Evolutionary conservation across 2,888 invertebrate genomes (phyloP).

Genomic region (Drosophila barbarae): DNA sequence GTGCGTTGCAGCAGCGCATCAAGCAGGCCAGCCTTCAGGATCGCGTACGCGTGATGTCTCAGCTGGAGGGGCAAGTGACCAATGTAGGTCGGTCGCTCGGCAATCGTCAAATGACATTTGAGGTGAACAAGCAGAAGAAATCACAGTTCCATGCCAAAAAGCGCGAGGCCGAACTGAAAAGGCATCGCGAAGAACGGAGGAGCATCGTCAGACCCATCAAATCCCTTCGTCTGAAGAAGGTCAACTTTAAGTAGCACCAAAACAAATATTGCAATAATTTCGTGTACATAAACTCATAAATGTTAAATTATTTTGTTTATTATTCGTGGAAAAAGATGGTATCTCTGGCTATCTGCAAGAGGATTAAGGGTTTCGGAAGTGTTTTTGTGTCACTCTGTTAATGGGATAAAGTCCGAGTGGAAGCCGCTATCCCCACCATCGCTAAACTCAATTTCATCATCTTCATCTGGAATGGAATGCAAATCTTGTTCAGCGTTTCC

Average conservation of each 20-base stretch:
- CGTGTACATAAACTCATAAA: conserved; percentile 35
- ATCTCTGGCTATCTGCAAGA: background rate
- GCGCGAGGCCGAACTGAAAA: conserved; percentile 83
- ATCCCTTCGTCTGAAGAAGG: conserved; percentile 79
- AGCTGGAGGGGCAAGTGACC: conserved; percentile 76
- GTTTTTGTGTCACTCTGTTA: background rate
- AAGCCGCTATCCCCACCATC: conserved; percentile 12
- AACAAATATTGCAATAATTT: conserved; percentile 15
- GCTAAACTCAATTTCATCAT: background rate
- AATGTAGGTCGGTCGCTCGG: conserved; percentile 83
- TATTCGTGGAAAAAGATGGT: background rate
- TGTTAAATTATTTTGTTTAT: conserved; percentile 9
- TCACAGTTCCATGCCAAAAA: conserved; percentile 81
- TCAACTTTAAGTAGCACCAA: conserved; percentile 76
- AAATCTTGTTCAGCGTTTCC: background rate
- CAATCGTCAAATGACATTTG: conserved; percentile 90
- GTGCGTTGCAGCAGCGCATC: conserved; percentile 52
- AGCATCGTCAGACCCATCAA: conserved; percentile 83
- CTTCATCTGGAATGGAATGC: background rate
- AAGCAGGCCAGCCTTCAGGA: conserved; percentile 83
- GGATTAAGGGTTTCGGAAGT: background rate
- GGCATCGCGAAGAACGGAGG: conserved; percentile 86
- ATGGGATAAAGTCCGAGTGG: background rate
- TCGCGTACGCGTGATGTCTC: conserved; percentile 83
- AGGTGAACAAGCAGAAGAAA: conserved; percentile 82